Evolutionary conservation across 1,140 invertebrate species (phyloP).

Genomic region (Brachionus plicatilis): DNA sequence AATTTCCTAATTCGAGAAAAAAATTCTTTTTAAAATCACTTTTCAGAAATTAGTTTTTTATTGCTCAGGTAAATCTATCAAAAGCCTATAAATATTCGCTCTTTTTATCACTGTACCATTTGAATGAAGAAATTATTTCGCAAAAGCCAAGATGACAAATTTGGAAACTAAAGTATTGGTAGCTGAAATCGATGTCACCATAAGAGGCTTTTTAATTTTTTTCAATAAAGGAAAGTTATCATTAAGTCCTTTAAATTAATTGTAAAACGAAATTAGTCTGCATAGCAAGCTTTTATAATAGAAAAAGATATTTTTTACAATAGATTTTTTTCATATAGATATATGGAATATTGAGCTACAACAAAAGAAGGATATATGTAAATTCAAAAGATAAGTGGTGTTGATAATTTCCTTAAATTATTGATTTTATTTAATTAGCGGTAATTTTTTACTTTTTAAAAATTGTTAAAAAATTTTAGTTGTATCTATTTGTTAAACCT

Average conservation of each 20-base stretch:
- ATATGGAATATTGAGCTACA: background rate
- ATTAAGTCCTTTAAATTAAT: background rate
- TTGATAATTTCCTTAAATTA: conserved; percentile 33
- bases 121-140: background rate
- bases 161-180: background rate
- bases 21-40: background rate
- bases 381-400: conserved; percentile 15
- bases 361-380: background rate
- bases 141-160: background rate
- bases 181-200: background rate
- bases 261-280: background rate
- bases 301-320: background rate
- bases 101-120: background rate
- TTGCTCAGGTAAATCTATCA: background rate
- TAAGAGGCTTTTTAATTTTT: background rate
- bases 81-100: background rate
- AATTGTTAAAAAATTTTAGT: background rate
- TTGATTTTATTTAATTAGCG: conserved; percentile 33
- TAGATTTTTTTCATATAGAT: background rate
- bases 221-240: background rate
- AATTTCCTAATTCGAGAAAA: conserved; percentile 13
- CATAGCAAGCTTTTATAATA: background rate
- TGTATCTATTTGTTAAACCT: background rate
- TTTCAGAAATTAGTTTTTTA: background rate
- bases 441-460: conserved; percentile 17